phyloP scores from a whole-genome alignment of 2,113 vertebrate species.

The Sterna hirundo region DNA sequence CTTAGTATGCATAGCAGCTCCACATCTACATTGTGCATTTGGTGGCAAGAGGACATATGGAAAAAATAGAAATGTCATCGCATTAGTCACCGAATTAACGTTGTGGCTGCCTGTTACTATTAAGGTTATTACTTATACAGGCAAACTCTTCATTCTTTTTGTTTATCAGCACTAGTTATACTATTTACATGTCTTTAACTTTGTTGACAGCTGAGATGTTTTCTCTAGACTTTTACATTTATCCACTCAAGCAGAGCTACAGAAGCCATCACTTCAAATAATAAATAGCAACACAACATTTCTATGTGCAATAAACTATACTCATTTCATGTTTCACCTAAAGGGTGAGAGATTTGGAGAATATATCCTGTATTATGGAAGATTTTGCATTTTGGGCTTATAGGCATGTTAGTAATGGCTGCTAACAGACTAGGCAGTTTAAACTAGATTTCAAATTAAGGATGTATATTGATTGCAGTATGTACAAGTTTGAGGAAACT shows the following conservation, averaged over 20 bases:
- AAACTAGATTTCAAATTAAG: background rate
- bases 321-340: background rate
- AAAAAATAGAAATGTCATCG: constrained; percentile 45
- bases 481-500: background rate
- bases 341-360: background rate
- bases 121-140: constrained; percentile 21
- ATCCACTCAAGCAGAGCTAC: background rate
- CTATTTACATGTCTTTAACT: constrained; percentile 3
- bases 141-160: background rate
- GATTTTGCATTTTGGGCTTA: background rate
- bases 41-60: background rate
- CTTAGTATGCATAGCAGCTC: constrained; percentile 8
- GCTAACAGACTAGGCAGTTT: background rate
- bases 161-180: constrained; percentile 8
- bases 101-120: background rate
- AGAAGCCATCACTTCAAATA: background rate
- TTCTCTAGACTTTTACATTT: constrained; percentile 4
- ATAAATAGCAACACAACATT: background rate
- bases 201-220: background rate
- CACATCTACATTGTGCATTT: background rate
- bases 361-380: background rate
- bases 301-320: background rate
- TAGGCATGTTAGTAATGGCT: background rate
- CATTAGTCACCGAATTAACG: constrained; percentile 47
- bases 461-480: background rate